Evolutionary conservation across 2,888 invertebrate species (phyloP), one percentile per base, ranked within the genome.

Genomic region (Dryadula phaetusa): DNA sequence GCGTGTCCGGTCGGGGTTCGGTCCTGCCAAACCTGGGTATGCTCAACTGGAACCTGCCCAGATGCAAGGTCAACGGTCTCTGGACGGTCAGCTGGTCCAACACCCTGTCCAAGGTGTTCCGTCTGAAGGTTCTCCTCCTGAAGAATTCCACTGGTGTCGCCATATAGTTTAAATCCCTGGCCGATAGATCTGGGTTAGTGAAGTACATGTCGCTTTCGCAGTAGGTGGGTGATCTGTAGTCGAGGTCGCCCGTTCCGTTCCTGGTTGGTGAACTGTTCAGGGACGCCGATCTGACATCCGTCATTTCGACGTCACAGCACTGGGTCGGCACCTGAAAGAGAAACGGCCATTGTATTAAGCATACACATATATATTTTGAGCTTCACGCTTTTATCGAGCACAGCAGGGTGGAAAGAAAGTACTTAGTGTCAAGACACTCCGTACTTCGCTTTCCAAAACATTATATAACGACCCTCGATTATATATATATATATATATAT

Each of bases 31-130:
- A 82, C 4, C 88, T 71, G 0, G 90, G 89, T 12, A 91, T 79
- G 1, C 82, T 84, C 0, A 91, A 71, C 12, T 90, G 90, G 69
- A 92, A 89, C 10, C 90, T 72, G 0, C 90, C 92, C 1, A 92
- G 72, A 34, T 91, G 92, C 0, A 92, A 71, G 0, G 92, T 90
- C 0, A 90, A 66, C 0, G 79, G 77, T 6, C 70, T 53, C 14
- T 54, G 66, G 2, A 46, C 46, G 2, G 58, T 80, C 0, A 83
- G 54, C 3, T 84, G 82, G 14, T 84, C 84, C 60, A 85, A 78
- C 0, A 86, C 86, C 0, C 87, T 44, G 5, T 87, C 87, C 0
- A 87, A 25, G 1, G 83, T 84, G 58, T 82, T 83, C 8, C 85
- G 67, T 1, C 84, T 47, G 12, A 75, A 73, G 6, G 79, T 70